phyloP scores from a whole-genome alignment of 2,113 vertebrate species.

The Cichladusa arquata region DNA sequence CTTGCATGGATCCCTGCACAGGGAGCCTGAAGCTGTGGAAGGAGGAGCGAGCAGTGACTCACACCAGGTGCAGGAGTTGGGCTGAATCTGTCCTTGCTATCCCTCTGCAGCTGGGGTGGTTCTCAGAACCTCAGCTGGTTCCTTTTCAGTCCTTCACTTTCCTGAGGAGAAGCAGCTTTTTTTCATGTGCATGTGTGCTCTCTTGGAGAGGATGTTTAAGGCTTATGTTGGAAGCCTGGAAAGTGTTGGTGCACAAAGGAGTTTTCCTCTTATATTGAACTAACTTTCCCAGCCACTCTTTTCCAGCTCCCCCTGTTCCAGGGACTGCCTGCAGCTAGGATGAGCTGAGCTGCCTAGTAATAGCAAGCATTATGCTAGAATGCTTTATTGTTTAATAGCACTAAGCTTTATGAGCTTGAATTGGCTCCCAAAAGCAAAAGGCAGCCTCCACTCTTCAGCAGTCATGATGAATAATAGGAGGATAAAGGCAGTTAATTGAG shows the following conservation, averaged over 20 bases:
- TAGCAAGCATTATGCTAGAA: not conserved
- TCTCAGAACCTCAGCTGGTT: not conserved
- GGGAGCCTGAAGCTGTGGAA: not conserved
- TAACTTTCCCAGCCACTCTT: not conserved
- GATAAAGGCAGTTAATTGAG: not conserved
- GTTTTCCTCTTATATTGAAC: not conserved
- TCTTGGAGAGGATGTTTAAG: not conserved
- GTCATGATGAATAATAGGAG: not conserved
- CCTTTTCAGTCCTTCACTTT: not conserved
- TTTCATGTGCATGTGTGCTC: not conserved
- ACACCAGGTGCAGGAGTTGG: accelerated
- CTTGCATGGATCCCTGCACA: not conserved
- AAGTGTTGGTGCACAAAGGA: not conserved
- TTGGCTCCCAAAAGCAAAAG: not conserved
- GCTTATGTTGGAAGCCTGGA: not conserved
- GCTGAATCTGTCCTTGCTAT: accelerated
- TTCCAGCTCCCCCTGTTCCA: not conserved
- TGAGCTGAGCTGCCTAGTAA: not conserved
- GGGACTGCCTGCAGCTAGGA: not conserved
- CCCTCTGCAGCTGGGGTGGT: not conserved
- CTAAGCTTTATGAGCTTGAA: not conserved
- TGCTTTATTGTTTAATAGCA: not conserved
- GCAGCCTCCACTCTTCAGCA: not conserved
- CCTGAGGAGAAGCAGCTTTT: not conserved
- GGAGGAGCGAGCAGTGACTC: not conserved